These are phyloP conservation scores for Pocillopora damicornis DNA, from an alignment of 64 coral and sea anemone species.

Conservation along the genomic window DNA sequence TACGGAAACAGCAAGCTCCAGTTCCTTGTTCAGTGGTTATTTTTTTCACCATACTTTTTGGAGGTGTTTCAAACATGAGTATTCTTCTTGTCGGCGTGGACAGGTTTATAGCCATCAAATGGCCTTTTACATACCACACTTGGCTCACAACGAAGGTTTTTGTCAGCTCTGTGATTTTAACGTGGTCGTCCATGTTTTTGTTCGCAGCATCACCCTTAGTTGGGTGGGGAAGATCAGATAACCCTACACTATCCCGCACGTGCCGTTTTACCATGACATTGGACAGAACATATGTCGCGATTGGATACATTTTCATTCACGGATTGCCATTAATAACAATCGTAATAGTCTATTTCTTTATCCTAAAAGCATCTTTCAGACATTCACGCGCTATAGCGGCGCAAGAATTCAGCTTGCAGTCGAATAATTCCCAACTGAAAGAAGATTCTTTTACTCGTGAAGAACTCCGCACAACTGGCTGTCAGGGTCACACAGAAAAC, in stretches of 20 bases:
- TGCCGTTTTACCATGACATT: conserved; percentile 57
- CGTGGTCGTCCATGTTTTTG: conserved; percentile 33
- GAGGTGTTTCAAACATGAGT: conserved; percentile 52
- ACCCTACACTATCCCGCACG: neutral
- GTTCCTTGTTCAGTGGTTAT: conserved; percentile 24
- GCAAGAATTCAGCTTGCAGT: conserved; percentile 8
- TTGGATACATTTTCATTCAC: conserved; percentile 39
- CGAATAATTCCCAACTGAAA: neutral
- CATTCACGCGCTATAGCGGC: conserved; percentile 25
- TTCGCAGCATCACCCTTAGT: conserved; percentile 33
- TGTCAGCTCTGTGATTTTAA: neutral
- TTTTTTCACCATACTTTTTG: conserved; percentile 51
- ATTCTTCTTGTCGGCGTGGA: conserved; percentile 65
- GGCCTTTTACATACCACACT: conserved; percentile 39
- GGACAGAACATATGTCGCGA: conserved; percentile 11
- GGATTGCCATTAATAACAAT: conserved; percentile 47
- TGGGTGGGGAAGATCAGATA: neutral
- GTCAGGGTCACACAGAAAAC: neutral
- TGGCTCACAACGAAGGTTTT: conserved; percentile 8
- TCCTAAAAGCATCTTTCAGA: conserved; percentile 58
- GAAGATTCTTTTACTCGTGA: neutral
- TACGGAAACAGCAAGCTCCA: neutral
- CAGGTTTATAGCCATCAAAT: conserved; percentile 50
- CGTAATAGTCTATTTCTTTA: conserved; percentile 64
- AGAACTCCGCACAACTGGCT: neutral